Percentiles rank a stretch among this genome's conserved stretches.
Conservation (phyloP, 2,888 invertebrate genomes). For the Sialis lutaria region DNA sequence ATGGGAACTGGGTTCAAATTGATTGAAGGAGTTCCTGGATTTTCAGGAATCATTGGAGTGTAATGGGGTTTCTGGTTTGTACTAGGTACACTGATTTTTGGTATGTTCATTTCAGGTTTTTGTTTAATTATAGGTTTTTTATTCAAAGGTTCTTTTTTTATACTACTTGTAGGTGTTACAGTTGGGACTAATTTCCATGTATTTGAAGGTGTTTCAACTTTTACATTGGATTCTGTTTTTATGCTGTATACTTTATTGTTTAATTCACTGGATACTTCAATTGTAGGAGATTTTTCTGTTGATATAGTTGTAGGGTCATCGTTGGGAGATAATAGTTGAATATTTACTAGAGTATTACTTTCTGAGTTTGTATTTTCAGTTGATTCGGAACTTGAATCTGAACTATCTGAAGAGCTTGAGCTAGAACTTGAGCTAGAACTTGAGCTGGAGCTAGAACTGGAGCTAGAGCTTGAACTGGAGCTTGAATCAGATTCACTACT, state of each 20-base stretch:
- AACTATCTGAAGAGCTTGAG: too few relatives aligned
- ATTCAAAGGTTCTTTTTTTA: constrained; percentile 8
- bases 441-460: neutral
- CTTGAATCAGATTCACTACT: constrained; percentile 11
- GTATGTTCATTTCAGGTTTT: neutral
- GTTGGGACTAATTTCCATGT: constrained; percentile 42
- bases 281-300: neutral
- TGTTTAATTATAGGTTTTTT: constrained; percentile 4
- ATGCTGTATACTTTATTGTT: neutral
- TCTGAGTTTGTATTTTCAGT: too few relatives aligned
- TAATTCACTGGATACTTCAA: neutral
- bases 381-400: too few relatives aligned
- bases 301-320: constrained; percentile 6
- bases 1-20: constrained; percentile 34
- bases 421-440: too few relatives aligned
- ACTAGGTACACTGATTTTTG: neutral
- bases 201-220: neutral
- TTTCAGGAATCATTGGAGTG: constrained; percentile 8
- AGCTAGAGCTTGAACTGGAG: constrained; percentile 24
- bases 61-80: constrained; percentile 7
- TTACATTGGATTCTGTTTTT: constrained; percentile 2
- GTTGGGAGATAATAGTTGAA: too few relatives aligned
- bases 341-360: too few relatives aligned
- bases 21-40: constrained; percentile 24
- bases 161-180: constrained; percentile 27